Conservation (phyloP, 2,113 vertebrate genomes). For the Peucedramus taeniatus region DNA sequence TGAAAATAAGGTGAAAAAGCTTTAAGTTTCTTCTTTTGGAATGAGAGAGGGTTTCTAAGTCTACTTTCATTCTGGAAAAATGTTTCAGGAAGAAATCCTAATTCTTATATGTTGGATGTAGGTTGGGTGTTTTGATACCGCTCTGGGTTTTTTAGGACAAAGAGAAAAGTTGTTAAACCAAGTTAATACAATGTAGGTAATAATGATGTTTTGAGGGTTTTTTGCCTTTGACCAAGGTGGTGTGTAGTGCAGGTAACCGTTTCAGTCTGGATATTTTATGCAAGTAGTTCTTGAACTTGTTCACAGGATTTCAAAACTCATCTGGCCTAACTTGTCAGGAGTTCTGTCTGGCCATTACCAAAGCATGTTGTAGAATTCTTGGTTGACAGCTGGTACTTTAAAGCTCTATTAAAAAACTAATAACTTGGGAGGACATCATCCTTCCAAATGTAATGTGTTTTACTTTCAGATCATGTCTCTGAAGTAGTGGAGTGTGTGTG, state of each 20-base stretch:
- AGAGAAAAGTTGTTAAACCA: background rate
- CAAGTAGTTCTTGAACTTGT: background rate
- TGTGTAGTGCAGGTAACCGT: accelerated
- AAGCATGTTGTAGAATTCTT: background rate
- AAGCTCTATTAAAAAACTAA: background rate
- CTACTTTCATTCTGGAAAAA: background rate
- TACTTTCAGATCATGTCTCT: background rate
- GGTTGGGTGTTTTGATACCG: background rate
- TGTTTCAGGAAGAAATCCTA: background rate
- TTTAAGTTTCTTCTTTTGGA: background rate
- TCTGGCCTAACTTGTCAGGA: background rate
- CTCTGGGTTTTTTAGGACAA: background rate
- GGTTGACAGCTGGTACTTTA: background rate
- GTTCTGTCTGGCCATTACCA: background rate
- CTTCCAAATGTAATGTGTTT: background rate
- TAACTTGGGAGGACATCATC: background rate
- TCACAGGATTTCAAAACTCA: background rate
- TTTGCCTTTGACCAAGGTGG: background rate
- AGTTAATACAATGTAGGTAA: accelerated
- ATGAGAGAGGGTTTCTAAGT: background rate
- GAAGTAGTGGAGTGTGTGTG: background rate
- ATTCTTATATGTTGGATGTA: background rate
- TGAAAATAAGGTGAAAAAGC: background rate
- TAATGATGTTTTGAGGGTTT: accelerated
- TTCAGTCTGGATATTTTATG: background rate